Evolutionary conservation across 1,140 invertebrate genomes (phyloP).

Genomic region (Spodoptera frugiperda): DNA sequence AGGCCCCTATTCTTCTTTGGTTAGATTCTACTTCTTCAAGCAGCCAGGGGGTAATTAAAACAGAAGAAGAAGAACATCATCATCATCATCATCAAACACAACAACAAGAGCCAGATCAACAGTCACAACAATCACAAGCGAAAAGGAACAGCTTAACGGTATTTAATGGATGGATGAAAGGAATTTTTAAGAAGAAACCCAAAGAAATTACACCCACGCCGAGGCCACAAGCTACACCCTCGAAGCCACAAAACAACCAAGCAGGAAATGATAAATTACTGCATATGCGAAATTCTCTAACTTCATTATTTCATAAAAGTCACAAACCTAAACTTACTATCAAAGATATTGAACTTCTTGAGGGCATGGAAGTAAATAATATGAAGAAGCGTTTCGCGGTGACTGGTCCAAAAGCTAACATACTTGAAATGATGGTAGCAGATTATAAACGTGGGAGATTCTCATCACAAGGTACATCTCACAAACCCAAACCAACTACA

Average conservation of each 20-base stretch:
- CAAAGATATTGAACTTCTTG: slow-evolving; percentile 34
- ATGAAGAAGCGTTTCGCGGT: slow-evolving; percentile 46
- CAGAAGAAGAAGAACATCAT: too few relatives aligned
- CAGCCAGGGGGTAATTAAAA: too few relatives aligned
- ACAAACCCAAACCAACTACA: background rate
- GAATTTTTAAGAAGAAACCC: background rate
- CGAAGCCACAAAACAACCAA: too few relatives aligned
- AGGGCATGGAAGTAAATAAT: slow-evolving; percentile 4
- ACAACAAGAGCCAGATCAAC: too few relatives aligned
- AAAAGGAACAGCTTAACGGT: too few relatives aligned
- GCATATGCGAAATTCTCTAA: slow-evolving; percentile 16
- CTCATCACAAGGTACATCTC: background rate
- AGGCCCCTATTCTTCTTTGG: too few relatives aligned
- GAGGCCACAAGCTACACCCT: too few relatives aligned
- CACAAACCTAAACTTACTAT: slow-evolving; percentile 50
- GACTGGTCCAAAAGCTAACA: slow-evolving; percentile 34
- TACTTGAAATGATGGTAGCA: slow-evolving; percentile 52
- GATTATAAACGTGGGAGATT: slow-evolving; percentile 55
- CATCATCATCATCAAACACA: too few relatives aligned
- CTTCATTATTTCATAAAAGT: slow-evolving; percentile 47
- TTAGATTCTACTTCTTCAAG: too few relatives aligned
- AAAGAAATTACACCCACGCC: background rate
- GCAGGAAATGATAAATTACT: background rate
- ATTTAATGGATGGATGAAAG: background rate
- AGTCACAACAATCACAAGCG: too few relatives aligned